A percentile compares a stretch with the other conserved stretches of the same genome.
These are phyloP conservation scores for Anoura caudifer DNA, from an alignment of 2,113 vertebrate genomes.

Conservation along the genomic window DNA sequence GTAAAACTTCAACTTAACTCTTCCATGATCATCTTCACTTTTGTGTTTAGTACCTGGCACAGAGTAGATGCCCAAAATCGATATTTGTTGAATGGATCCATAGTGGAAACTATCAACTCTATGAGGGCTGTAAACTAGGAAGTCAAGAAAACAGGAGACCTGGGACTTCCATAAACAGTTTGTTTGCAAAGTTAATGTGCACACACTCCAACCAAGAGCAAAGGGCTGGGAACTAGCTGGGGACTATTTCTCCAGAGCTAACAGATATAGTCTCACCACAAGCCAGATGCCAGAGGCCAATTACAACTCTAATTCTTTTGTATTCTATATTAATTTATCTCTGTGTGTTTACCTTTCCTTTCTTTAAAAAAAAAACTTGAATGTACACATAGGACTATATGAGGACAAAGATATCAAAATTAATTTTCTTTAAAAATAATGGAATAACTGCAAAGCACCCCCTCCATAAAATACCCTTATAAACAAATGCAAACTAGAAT, in stretches of 20 bases:
- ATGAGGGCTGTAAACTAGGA: not conserved
- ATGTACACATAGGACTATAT: not conserved
- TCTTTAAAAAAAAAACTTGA: not conserved
- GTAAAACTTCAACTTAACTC: not conserved
- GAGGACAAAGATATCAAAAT: constrained; percentile 48
- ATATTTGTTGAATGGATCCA: not conserved
- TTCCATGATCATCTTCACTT: not conserved
- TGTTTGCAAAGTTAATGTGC: not conserved
- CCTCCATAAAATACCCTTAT: constrained; percentile 56
- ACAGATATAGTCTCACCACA: not conserved
- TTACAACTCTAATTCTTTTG: not conserved
- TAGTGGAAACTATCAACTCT: not conserved
- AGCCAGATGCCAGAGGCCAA: not conserved
- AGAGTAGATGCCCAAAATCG: not conserved
- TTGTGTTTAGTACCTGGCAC: not conserved
- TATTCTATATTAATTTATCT: constrained; percentile 33
- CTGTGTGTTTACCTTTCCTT: constrained; percentile 24
- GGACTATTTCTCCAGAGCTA: not conserved
- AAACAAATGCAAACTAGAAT: constrained; percentile 40
- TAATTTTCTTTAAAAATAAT: constrained; percentile 49
- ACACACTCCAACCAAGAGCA: not conserved
- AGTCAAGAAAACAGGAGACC: not conserved
- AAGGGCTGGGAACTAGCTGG: not conserved
- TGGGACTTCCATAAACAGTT: not conserved
- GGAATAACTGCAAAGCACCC: not conserved